Evolutionary conservation across 2,888 invertebrate species (phyloP), one percentile per base, ranked within the genome.

Genomic region (Keiferia lycopersicella): DNA sequence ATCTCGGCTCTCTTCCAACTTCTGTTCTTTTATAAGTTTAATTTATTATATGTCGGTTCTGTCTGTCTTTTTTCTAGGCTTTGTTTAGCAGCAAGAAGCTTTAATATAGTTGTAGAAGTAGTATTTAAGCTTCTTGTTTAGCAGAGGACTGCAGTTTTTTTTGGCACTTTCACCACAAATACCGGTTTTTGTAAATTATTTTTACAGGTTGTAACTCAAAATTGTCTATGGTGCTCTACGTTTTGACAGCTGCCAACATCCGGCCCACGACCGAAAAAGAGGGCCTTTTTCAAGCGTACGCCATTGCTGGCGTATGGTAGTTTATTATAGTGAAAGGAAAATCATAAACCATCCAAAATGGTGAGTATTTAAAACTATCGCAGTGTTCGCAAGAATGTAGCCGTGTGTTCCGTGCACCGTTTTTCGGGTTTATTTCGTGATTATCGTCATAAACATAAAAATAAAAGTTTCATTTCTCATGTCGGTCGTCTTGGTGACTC

Each of bases 291-390:
- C 93, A 94, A 94, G 94, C 94, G 95, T 95, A 95, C 96, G 96
- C 96, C 96, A 95, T 95, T 93, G 94, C 93, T 95, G 96, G 95
- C 96, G 96, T 95, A 95, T 95, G 94, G 94, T 94, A 92, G 94
- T 94, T 93, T 93, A 81, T 91, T 92, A 91, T 93, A 93, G 93
- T 93, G 92, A 91, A 90, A 92, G 91, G 87, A 92, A 93, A 95
- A 96, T 96, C 96, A 88, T 88, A 92, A 94, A 95, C 94, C 96
- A 96, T 96, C 95, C 94, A 95, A 94, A 84, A 96, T 96, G 95
- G 95, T 95, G 92, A 92, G 95, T 93, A 91, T 77, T 69, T 72
- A 83, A 84, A 68, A 76, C 72, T 63, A 69, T 77, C 74, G 78
- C 78, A 79, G 81, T 80, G 83, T 74, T 73, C 68, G 72, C 65